Conservation (phyloP, 2,888 invertebrate species). For the Monopis laevigella region DNA sequence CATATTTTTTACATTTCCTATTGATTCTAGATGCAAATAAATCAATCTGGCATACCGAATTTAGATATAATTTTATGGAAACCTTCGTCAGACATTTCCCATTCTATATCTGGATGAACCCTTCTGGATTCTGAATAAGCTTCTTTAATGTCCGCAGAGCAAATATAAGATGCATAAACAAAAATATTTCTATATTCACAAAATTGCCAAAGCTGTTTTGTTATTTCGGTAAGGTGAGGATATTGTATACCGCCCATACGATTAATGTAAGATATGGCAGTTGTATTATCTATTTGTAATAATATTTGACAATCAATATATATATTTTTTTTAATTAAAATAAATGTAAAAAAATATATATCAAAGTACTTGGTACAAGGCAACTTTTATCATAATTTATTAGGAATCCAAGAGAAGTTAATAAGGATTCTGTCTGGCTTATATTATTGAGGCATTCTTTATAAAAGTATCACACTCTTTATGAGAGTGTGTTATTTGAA, state of each 20-base stretch:
- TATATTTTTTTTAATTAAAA: too few species aligned
- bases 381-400: constrained; percentile 5
- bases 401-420: constrained; percentile 4
- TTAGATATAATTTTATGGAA: too few species aligned
- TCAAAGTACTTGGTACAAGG: constrained; percentile 4
- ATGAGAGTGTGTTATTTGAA: background rate
- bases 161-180: constrained; percentile 18
- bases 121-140: constrained; percentile 18
- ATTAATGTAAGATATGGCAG: constrained; percentile 14
- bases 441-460: constrained; percentile 1
- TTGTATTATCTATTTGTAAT: constrained; percentile 11
- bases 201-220: constrained; percentile 20
- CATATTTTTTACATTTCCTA: too few species aligned
- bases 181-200: constrained; percentile 17
- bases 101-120: too few species aligned
- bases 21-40: too few species aligned
- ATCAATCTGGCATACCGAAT: too few species aligned
- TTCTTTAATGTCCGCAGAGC: constrained; percentile 15
- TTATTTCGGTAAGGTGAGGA: constrained; percentile 16
- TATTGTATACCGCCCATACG: constrained; percentile 15
- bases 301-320: constrained; percentile 10
- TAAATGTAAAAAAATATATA: constrained; percentile 10
- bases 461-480: too few species aligned
- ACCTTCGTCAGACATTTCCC: too few species aligned
- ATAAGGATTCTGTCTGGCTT: background rate